A percentile compares a stretch with the other conserved stretches of the same genome.
These are phyloP conservation scores for Hydractinia symbiolongicarpus DNA, from an alignment of 30 jellyfish, hydroid and myxozoan species.

Conservation along the genomic window DNA sequence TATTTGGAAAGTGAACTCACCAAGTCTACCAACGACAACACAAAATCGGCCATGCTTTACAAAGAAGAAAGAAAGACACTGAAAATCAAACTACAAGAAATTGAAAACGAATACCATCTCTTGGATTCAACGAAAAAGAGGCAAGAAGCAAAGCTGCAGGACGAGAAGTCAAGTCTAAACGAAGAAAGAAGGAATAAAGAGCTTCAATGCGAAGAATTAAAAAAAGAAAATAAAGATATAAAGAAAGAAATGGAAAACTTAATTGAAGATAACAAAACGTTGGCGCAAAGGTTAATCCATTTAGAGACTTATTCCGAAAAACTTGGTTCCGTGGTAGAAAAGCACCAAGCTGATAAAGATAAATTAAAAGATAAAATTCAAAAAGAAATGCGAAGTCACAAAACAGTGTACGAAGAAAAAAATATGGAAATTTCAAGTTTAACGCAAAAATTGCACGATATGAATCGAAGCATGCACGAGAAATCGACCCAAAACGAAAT, in stretches of 20 bases:
- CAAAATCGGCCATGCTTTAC: slow-evolving; percentile 24
- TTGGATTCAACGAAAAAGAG: slow-evolving; percentile 39
- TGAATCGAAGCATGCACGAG: slow-evolving; percentile 40
- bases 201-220: slow-evolving; percentile 13
- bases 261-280: slow-evolving; percentile 68
- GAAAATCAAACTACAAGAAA: slow-evolving; percentile 45
- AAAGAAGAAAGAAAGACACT: slow-evolving; percentile 55
- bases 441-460: slow-evolving; percentile 19
- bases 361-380: slow-evolving; percentile 35
- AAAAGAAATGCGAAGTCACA: slow-evolving; percentile 11
- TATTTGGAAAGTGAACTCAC: slow-evolving; percentile 38
- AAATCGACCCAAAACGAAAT: slow-evolving; percentile 38
- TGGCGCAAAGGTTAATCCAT: slow-evolving; percentile 72
- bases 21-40: slow-evolving; percentile 38
- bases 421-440: slow-evolving; percentile 15
- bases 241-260: slow-evolving; percentile 54
- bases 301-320: slow-evolving; percentile 61
- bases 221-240: slow-evolving; percentile 27
- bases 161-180: background rate
- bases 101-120: slow-evolving; percentile 40
- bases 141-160: slow-evolving; percentile 42
- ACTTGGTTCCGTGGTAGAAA: slow-evolving; percentile 45
- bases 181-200: background rate
- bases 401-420: slow-evolving; percentile 33
- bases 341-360: slow-evolving; percentile 38